Conservation (phyloP, 2,113 vertebrate genomes). For the Empidonax traillii region DNA sequence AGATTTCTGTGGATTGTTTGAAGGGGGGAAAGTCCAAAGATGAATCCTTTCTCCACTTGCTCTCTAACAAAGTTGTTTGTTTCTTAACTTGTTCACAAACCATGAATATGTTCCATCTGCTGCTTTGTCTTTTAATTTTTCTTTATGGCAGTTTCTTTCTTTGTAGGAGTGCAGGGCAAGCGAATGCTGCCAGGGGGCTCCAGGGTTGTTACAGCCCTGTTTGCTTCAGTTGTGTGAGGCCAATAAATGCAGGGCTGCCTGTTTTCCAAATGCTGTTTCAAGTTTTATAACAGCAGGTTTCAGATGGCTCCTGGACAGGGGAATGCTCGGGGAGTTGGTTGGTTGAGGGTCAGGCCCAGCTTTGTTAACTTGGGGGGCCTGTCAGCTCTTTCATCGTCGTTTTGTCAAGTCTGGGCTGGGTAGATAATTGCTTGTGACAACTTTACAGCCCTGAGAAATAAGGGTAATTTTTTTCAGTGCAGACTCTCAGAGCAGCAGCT, state of each 20-base stretch:
- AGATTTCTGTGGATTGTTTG: constrained; percentile 52
- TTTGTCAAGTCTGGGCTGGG: neutral
- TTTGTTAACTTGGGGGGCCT: neutral
- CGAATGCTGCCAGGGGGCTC: neutral
- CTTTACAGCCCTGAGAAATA: neutral
- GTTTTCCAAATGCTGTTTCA: neutral
- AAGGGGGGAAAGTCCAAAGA: neutral
- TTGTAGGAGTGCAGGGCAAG: neutral
- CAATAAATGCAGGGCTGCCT: neutral
- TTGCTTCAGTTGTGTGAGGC: neutral
- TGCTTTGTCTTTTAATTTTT: neutral
- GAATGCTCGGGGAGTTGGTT: neutral
- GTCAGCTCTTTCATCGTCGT: neutral
- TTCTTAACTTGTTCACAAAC: neutral
- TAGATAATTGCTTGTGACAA: neutral
- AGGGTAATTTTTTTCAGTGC: neutral
- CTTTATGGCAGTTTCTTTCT: neutral
- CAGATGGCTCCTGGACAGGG: neutral
- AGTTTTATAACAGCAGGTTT: neutral
- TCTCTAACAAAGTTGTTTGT: neutral
- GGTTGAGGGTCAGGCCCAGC: neutral
- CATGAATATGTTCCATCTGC: neutral
- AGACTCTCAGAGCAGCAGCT: neutral
- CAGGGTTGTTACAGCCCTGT: neutral
- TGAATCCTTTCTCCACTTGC: neutral